These are phyloP conservation scores for Cryptoblepharus egeriae DNA, from an alignment of 2,797 vertebrate genomes.

Conservation along the genomic window DNA sequence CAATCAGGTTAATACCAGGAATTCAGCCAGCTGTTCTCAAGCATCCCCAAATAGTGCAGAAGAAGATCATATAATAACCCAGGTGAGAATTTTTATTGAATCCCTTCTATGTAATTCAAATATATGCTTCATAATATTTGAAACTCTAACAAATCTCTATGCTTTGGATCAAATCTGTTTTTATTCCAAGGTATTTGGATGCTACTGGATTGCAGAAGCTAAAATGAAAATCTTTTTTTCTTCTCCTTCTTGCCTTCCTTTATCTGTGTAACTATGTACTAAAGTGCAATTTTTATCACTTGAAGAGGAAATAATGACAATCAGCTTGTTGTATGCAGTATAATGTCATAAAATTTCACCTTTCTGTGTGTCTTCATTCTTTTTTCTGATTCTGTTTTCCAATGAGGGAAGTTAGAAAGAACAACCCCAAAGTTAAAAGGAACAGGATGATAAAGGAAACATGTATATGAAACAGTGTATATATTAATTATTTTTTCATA, in stretches of 20 bases:
- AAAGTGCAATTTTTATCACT: too few relatives aligned
- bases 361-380: neutral
- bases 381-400: neutral
- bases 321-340: neutral
- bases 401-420: neutral
- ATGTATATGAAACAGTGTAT: too few relatives aligned
- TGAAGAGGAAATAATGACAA: neutral
- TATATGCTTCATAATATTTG: neutral
- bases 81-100: conserved; percentile 1
- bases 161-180: neutral
- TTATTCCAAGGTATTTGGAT: neutral
- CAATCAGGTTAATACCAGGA: neutral
- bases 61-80: neutral
- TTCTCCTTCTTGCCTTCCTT: too few relatives aligned
- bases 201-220: too few relatives aligned
- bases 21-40: neutral
- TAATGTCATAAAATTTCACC: too few relatives aligned
- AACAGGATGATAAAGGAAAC: neutral
- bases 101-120: neutral
- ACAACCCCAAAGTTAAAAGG: neutral
- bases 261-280: neutral
- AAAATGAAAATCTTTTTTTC: too few relatives aligned
- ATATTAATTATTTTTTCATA: too few relatives aligned
- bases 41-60: neutral
- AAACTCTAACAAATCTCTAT: neutral